Conservation (phyloP, 1,140 invertebrate species). For the Agraylea sexmaculata region DNA sequence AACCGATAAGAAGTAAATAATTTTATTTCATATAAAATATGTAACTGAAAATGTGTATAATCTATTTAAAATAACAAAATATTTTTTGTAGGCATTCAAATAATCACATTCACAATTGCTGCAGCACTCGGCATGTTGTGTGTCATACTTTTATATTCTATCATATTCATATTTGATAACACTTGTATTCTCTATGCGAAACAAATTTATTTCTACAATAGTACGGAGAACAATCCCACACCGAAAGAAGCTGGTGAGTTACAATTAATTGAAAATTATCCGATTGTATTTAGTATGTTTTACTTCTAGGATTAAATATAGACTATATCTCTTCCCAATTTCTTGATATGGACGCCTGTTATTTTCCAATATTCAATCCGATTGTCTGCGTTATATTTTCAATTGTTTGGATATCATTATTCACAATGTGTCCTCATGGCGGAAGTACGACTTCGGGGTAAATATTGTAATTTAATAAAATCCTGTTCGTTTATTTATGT, state of each 20-base stretch:
- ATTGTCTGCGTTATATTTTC: slow-evolving; percentile 34
- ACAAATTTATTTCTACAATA: slow-evolving; percentile 4
- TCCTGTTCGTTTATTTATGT: slow-evolving; percentile 10
- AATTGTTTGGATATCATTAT: slow-evolving; percentile 37
- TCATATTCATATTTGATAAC: slow-evolving; percentile 10
- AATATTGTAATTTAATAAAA: not conserved
- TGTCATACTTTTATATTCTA: slow-evolving; percentile 10
- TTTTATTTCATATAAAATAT: too few species aligned
- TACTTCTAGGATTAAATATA: slow-evolving; percentile 23
- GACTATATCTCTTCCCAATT: slow-evolving; percentile 35
- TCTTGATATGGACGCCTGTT: slow-evolving; percentile 32
- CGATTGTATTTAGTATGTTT: not conserved
- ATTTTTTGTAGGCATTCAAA: slow-evolving; percentile 16
- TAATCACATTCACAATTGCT: slow-evolving; percentile 7
- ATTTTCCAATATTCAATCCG: slow-evolving; percentile 32
- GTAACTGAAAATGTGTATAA: too few species aligned
- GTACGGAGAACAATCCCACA: not conserved
- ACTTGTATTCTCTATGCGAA: slow-evolving; percentile 17
- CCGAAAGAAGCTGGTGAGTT: slow-evolving; percentile 4
- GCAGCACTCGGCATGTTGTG: slow-evolving; percentile 8
- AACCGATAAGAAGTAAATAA: too few species aligned
- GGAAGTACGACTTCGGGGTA: slow-evolving; percentile 31
- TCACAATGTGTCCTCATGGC: slow-evolving; percentile 34
- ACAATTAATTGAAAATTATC: not conserved
- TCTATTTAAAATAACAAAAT: too few species aligned